Base-by-base conservation (phyloP, 2,113 vertebrate genomes). In the Crotalus horridus region DNA sequence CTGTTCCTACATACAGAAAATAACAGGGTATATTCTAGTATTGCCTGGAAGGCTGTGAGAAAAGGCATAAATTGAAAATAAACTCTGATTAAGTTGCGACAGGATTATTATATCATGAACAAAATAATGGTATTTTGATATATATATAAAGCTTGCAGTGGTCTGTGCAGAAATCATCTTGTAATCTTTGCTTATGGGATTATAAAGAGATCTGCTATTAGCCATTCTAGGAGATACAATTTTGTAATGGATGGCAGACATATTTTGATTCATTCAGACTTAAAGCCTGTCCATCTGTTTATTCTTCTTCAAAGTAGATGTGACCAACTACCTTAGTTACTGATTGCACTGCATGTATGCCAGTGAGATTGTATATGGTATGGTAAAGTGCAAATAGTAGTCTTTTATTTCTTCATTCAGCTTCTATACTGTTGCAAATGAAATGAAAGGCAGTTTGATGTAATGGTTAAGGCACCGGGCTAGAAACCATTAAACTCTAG, bases 51-150 rank as follows among this genome's bases (percentile, higher is more conserved):
- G 69, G 33, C 33, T 39, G 6, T 21, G 33, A 81, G 69, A 81
- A 81, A 81, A 81, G 33, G 17, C 15, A 11, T 91, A 87, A 53
- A 64, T 10, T 85, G 29, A 48, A 92, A 64, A 21, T 24, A 29
- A 91, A 13, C 51, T 86, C 24, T 43, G 21, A 39, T 58, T 39
- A 12, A 7, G 1, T 53, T 86, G 24, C 15, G 53, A 90, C 29
- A 85, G 0, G 86, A 26, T 91, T 81, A 24, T 61, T 56, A 5
- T 74, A 88, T 90, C 29, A 90, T 88, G 0, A 87, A 13, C 21
- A 91, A 89, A 69, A 11, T 51, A 39, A 87, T 53, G 1, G 13
- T 21, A 53, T 93, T 93, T 95, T 90, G 91, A 95, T 7, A 56
- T 3, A 29, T 26, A n/a, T 3, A 29, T 26, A 46, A 91, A 89